phyloP scores from a whole-genome alignment of 2,888 invertebrate genomes.

The Drosophila setosimentum region DNA sequence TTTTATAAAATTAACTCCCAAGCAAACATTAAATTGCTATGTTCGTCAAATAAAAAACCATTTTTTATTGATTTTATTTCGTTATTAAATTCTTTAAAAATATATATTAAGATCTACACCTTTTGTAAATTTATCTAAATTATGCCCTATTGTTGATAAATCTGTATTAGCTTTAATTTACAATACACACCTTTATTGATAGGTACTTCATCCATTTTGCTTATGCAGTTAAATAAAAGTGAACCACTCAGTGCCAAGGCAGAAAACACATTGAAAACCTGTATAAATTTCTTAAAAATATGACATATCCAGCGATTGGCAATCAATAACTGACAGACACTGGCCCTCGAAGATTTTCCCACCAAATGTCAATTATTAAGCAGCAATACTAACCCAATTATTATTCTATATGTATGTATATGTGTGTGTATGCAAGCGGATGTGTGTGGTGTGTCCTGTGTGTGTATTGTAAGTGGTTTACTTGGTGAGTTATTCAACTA shows the following conservation, averaged over 20 bases:
- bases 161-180: too few species aligned
- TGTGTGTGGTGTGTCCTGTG: slow-evolving; percentile 9
- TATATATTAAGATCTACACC: too few species aligned
- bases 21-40: neutral
- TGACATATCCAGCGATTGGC: slow-evolving; percentile 37
- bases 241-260: slow-evolving; percentile 45
- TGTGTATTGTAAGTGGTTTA: slow-evolving; percentile 16
- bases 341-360: slow-evolving; percentile 76
- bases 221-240: slow-evolving; percentile 8
- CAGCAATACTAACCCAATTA: slow-evolving; percentile 64
- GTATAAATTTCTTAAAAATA: slow-evolving; percentile 32
- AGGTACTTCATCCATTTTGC: slow-evolving; percentile 47
- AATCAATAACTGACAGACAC: slow-evolving; percentile 81
- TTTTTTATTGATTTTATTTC: neutral
- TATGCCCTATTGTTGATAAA: too few species aligned
- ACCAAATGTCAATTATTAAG: slow-evolving; percentile 73
- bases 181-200: slow-evolving; percentile 51
- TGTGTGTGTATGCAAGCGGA: neutral
- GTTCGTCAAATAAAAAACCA: neutral
- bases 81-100: neutral
- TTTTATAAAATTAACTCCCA: neutral
- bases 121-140: too few species aligned
- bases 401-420: slow-evolving; percentile 13
- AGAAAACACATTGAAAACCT: slow-evolving; percentile 53
- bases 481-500: slow-evolving; percentile 42